Base-by-base conservation (phyloP, 2,888 invertebrate species). In the Lordiphosa fenestrarum region DNA sequence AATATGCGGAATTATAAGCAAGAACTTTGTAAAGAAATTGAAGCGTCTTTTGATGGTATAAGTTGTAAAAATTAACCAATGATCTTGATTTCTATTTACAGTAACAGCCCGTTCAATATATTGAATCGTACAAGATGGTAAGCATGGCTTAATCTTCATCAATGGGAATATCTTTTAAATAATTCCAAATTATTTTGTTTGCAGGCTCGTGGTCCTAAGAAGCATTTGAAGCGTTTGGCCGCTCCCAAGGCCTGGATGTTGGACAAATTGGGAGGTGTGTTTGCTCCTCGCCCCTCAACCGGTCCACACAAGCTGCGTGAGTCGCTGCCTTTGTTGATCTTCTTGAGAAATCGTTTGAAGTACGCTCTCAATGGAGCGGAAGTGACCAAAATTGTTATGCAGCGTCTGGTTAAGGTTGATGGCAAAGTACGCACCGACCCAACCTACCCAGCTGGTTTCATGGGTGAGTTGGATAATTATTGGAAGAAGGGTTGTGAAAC, bases 161-260 rank as follows among this genome's bases (percentile, higher is more conserved):
- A n/a, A 35, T 47, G 33, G 30, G 6, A n/a, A 19, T 7, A 36
- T n/a, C 9, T 40, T 36, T 15, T 30, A 3, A 33, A 44, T 33
- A 44, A 2, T 30, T 10, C 10, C 13, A 7, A 5, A 15, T 38
- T 5, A 33, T 12, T 71, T 70, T 71, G 30, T 9, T 90, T 91
- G 13, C 89, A 96, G 98, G 98, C 96, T 91, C 96, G 99, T 91
- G 99, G 99, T 90, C 98, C 98, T 44, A 98, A 98, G 91, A 98
- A 99, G 92, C 99, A 99, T 92, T 93, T 99, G 93, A 99, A 99
- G 94, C 98, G 99, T 91, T 93, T 99, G 88, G 95, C 96, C 90
- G 99, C 99, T 62, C 99, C 99, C 9, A 98, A 98, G 91, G 97
- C 99, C 95, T 99, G 99, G 99, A 99, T 99, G 98, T 94, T 99